phyloP scores from a whole-genome alignment of 2,113 vertebrate species.

The Gnathochromis pfefferi region DNA sequence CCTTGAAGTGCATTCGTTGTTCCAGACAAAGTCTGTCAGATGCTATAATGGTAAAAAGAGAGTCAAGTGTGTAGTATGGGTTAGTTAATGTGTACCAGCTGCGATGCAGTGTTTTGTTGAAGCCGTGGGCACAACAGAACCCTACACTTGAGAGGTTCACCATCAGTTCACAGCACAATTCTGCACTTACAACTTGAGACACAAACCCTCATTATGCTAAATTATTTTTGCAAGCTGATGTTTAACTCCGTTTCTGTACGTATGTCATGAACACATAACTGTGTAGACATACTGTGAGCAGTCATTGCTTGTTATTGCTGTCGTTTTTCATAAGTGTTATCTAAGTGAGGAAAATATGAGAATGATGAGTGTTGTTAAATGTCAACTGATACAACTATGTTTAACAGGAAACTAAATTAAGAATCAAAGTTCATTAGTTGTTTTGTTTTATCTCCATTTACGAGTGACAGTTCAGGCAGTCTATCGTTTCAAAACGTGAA shows the following conservation, averaged over 20 bases:
- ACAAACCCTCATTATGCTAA: conserved; percentile 15
- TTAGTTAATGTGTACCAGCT: conserved; percentile 44
- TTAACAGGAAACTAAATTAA: background rate
- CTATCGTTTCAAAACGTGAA: background rate
- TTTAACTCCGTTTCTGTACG: background rate
- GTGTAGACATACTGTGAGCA: background rate
- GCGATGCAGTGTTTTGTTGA: conserved; percentile 21
- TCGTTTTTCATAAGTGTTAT: background rate
- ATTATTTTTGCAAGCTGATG: background rate
- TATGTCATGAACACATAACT: background rate
- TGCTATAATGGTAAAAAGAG: conserved; percentile 24
- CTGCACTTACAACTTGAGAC: conserved; percentile 9
- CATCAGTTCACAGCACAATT: conserved; percentile 12
- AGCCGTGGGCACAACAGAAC: conserved; percentile 8
- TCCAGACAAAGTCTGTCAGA: conserved; percentile 43
- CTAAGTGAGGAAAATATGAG: background rate
- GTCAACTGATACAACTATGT: background rate
- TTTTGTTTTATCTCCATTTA: background rate
- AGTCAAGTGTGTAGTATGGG: conserved; percentile 18
- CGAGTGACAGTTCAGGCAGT: background rate
- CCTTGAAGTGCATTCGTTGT: conserved; percentile 25
- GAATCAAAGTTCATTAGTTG: background rate
- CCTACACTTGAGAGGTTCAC: conserved; percentile 17
- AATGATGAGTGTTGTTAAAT: background rate
- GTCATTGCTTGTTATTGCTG: background rate